Evolutionary conservation across 2,113 vertebrate species (phyloP), one percentile per base, ranked within the genome.

Genomic region (Sardina pilchardus): DNA sequence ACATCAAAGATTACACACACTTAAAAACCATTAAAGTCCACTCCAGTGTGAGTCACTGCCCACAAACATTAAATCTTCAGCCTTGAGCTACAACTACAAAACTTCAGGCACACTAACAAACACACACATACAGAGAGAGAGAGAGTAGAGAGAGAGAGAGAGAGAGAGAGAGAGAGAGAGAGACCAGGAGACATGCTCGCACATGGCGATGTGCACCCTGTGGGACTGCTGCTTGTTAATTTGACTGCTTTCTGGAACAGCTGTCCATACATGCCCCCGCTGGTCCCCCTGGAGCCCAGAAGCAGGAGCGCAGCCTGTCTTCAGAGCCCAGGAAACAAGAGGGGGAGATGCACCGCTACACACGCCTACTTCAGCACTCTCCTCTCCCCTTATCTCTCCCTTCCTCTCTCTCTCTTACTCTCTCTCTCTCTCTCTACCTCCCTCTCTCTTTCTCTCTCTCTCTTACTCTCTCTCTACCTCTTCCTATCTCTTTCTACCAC

Each of bases 401-500:
- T 78, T 16, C 17, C 84, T 12, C 83, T 67, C 26, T 34, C 4
- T 67, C 83, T 83, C 39, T 42, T 39, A 1, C 21, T 21, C 4
- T 17, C 53, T 56, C 39, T 1, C 39, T 3, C 39, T 42, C 30
- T 36, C 30, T 17, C 56, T 89, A 34, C 63, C 6, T 1, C 9
- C 26, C 30, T 26, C 53, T 89, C 88, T 82, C 50, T 53, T 17
- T 89, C 88, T 82, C 84, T 88, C 88, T 83, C 86, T 88, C 88
- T 89, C 85, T 78, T 82, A 92, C 82, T 82, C 92, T 92, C 91
- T 91, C 90, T 83, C 84, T 45, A 36, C 75, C 44, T 82, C 3
- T 45, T 21, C 26, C 81, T n/a, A 2, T 81, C 75, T 10, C 21
- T 26, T 9, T 17, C 81, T 50, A 44, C 24, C 30, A 75, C 30